A percentile compares a stretch with the other conserved stretches of the same genome.
These are phyloP conservation scores for Mus spicilegus DNA, from an alignment of 2,113 vertebrate species.

Conservation along the genomic window DNA sequence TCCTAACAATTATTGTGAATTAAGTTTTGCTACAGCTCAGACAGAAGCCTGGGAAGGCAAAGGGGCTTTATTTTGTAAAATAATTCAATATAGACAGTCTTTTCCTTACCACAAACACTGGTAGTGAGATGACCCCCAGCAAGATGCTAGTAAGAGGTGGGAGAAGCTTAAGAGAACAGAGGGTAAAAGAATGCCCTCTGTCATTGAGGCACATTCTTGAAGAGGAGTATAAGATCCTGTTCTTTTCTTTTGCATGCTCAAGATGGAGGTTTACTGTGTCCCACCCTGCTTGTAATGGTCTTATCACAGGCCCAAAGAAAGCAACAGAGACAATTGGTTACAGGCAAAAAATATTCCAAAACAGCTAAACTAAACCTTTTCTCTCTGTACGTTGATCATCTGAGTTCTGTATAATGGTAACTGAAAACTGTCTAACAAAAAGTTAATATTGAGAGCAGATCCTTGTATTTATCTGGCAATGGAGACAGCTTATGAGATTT, in stretches of 20 bases:
- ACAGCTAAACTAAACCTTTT: background rate
- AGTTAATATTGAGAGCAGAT: background rate
- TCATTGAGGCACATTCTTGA: background rate
- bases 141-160: background rate
- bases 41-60: background rate
- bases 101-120: background rate
- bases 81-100: background rate
- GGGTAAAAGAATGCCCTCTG: background rate
- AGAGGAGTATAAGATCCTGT: background rate
- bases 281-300: background rate
- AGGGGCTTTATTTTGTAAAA: background rate
- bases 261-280: background rate
- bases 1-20: background rate
- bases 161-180: background rate
- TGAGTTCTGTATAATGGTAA: background rate
- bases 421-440: background rate
- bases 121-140: background rate
- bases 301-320: background rate
- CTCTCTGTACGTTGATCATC: background rate
- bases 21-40: background rate
- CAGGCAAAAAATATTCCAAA: background rate
- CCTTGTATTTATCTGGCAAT: background rate
- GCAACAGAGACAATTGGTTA: background rate
- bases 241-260: background rate
- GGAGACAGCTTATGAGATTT: background rate